Evolutionary conservation across 53 echinoderm and acorn worm species (phyloP), one percentile per base, ranked within the genome.

Genomic region (Holothuria leucospilota): DNA sequence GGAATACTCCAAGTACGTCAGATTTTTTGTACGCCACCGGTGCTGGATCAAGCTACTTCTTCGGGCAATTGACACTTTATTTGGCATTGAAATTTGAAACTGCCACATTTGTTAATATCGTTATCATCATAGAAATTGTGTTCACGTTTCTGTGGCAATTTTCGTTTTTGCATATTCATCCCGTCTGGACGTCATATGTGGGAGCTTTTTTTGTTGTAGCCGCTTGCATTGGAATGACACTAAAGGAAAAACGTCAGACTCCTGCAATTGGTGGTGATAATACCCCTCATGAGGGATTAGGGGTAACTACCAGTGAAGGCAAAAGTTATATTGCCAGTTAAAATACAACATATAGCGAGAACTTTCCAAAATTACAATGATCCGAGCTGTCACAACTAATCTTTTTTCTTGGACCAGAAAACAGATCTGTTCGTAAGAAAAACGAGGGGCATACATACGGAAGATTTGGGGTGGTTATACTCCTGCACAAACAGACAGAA

Each of bases 121-220:
- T 25, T 20, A 59, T 78, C 53, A 56, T 30, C 14, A 20, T 27
- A 29, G 78, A 78, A 20, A 78, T 78, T 29, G 23, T 78, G 29
- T 78, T 78, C 27, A 42, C 58, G 29, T 78, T 78, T 58, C 13
- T 78, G 3, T 78, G 78, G 78, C 58, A 78, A 29, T 25, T 78
- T 29, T 20, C 15, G 30, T 78, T 78, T 13, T 58, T 78, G 3
- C n/a, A 58, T 4, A 26, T 78, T 29, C 18, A 52, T 1, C 78
- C 78, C 26, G 26, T n/a, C 23, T 78, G 78, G 78, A 78, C 78
- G 25, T 78, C 78, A 12, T 78, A 78, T 59, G 56, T 78, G 11
- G 78, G 78, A 24, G 78, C 78, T 24, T 4, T 28, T 29, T 25
- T 78, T 29, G 58, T 78, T 52, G 29, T 28, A 24, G n/a, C 56